These are phyloP conservation scores for Steinernema carpocapsae DNA, from an alignment of 2,888 invertebrate species.

Conservation along the genomic window DNA sequence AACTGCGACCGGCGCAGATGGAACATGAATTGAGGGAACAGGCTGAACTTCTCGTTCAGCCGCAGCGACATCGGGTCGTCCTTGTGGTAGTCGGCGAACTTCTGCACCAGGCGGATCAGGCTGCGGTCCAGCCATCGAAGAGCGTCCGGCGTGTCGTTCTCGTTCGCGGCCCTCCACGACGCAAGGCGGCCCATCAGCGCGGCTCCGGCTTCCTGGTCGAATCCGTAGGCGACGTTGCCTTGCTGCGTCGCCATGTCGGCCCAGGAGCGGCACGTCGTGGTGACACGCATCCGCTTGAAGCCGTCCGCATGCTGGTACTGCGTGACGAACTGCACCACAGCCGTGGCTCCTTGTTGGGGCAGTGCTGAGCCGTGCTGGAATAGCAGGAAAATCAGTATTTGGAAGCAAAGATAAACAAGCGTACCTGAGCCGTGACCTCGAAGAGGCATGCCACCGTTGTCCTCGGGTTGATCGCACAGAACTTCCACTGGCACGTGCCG, in stretches of 20 bases:
- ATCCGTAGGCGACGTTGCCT: slow-evolving; percentile 72
- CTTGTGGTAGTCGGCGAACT: slow-evolving; percentile 96
- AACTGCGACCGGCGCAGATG: slow-evolving; percentile 97
- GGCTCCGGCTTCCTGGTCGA: slow-evolving; percentile 87
- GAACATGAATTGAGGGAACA: slow-evolving; percentile 99
- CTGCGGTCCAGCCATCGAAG: slow-evolving; percentile 97
- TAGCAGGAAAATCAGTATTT: no score
- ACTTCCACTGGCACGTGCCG: slow-evolving; percentile 96
- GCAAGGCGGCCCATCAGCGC: slow-evolving; percentile 96
- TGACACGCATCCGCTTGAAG: slow-evolving; percentile 89
- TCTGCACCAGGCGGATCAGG: slow-evolving; percentile 95
- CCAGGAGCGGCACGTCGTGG: slow-evolving; percentile 95
- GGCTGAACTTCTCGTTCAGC: slow-evolving; percentile 91
- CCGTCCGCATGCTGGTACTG: slow-evolving; percentile 98
- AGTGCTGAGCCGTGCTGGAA: slow-evolving; percentile 79
- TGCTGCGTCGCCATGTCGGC: slow-evolving; percentile 81
- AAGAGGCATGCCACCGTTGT: slow-evolving; percentile 92
- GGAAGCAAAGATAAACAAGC: no score
- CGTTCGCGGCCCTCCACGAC: slow-evolving; percentile 83
- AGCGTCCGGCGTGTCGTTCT: slow-evolving; percentile 89
- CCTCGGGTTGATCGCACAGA: slow-evolving; percentile 90
- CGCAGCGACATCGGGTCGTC: slow-evolving; percentile 96
- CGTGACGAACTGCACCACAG: slow-evolving; percentile 95
- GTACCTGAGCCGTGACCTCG: slow-evolving; percentile 81
- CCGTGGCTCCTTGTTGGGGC: slow-evolving; percentile 82